Evolutionary conservation across 2,113 vertebrate species (phyloP).

Genomic region (Gyps fulvus): DNA sequence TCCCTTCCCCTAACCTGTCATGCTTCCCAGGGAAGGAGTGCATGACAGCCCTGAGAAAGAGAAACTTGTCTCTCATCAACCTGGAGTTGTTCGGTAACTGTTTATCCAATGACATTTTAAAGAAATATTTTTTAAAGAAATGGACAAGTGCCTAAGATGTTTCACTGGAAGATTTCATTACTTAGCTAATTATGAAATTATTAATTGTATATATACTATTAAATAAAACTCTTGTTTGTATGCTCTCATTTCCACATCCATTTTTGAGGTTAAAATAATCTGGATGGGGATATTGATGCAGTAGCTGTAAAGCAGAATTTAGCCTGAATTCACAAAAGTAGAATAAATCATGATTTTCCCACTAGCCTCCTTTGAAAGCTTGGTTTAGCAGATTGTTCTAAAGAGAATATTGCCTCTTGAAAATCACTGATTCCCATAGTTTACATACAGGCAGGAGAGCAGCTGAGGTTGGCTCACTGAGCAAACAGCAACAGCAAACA

Average conservation of each 20-base stretch:
- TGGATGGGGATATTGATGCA: neutral
- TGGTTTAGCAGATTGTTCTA: neutral
- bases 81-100: neutral
- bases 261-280: neutral
- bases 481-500: neutral
- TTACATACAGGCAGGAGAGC: neutral
- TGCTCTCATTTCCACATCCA: neutral
- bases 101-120: neutral
- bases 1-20: neutral
- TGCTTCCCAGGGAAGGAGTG: neutral
- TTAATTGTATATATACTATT: neutral
- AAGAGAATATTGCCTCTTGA: neutral
- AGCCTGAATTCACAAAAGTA: neutral
- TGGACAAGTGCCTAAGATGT: neutral
- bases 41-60: neutral
- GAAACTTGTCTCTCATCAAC: neutral
- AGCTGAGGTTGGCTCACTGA: neutral
- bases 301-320: neutral
- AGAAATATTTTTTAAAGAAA: neutral
- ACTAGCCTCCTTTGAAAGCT: neutral
- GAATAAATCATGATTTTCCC: neutral
- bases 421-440: neutral
- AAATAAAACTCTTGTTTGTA: neutral
- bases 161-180: neutral
- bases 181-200: neutral